Base-by-base conservation (phyloP, 2,113 vertebrate genomes). In the Paratilapia polleni region DNA sequence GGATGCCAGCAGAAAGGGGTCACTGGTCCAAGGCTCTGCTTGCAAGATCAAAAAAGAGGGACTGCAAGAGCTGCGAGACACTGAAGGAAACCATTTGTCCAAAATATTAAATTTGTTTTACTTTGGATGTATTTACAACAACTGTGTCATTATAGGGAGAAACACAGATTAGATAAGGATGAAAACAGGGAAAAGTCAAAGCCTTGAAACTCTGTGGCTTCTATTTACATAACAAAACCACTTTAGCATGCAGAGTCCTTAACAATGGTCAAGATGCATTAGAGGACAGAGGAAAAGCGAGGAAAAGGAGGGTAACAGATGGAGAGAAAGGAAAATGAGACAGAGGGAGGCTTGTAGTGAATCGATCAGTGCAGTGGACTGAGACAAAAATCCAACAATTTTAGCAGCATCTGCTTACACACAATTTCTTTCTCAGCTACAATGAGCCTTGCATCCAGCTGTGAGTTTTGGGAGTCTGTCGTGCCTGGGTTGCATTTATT, bases 251-350 rank as follows among this genome's bases (percentile, higher is more conserved):
- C 79, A 26, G 52, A 83, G 64, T 73, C 66, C 47, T 43, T n/a
- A 62, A 66, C 78, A 80, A 87, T 77, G 73, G 78, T 83, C 83
- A 75, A 80, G 82, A 85, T 47, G 56, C 81, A 63, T 87, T 83
- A 75, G 82, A 87, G 70, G 68, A 84, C 70, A 56, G 63, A 76
- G 34, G 26, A 47, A 52, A 63, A 78, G 54, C n/a, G 56, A 76
- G 47, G 31, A 63, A 49, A 1, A 63, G 61, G 26, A 79, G 59
- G 36, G 52, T 43, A 62, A 85, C 83, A 89, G 80, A 89, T 79
- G 87, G 85, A 73, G 41, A 56, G 74, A 75, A 60, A 54, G 36
- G 49, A 84, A 85, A 90, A 88, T 57, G 41, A 87, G 68, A 87
- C 66, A 1, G 36, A 78, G 75, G 47, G 75, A 82, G 62, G 47